Evolutionary conservation across 2,797 vertebrate species (phyloP).

Genomic region (Thunnus albacares): DNA sequence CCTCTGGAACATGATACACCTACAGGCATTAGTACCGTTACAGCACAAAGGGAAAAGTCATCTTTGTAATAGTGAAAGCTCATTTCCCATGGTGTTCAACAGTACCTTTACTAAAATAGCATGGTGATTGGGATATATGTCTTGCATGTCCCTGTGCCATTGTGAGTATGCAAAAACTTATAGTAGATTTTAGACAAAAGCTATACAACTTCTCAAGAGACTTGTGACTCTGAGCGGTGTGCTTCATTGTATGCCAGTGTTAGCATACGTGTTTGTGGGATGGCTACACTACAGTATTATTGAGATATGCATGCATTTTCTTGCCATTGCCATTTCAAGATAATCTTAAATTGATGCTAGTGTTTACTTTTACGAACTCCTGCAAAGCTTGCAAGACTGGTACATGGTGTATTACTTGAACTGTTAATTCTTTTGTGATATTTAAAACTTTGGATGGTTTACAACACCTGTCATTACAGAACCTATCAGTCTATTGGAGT

Average conservation of each 20-base stretch:
- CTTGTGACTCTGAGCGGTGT: neutral
- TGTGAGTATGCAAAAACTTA: slow-evolving; percentile 39
- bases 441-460: no score
- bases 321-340: neutral
- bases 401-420: neutral
- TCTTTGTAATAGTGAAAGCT: slow-evolving; percentile 70
- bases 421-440: no score
- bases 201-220: slow-evolving; percentile 20
- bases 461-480: no score
- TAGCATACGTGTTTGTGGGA: neutral
- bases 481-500: no score
- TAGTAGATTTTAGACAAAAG: slow-evolving; percentile 43
- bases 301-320: slow-evolving; percentile 6
- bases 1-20: slow-evolving; percentile 67
- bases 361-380: neutral
- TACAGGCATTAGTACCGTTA: slow-evolving; percentile 63
- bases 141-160: slow-evolving; percentile 22
- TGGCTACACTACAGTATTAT: neutral
- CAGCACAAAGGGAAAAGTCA: slow-evolving; percentile 67
- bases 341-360: neutral
- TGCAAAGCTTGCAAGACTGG: neutral
- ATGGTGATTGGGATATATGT: slow-evolving; percentile 40
- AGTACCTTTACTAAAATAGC: slow-evolving; percentile 65
- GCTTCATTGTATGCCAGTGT: neutral
- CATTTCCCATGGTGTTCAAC: slow-evolving; percentile 64